Base-by-base conservation (phyloP, 2,888 invertebrate species). In the Hyposoter dolosus region DNA sequence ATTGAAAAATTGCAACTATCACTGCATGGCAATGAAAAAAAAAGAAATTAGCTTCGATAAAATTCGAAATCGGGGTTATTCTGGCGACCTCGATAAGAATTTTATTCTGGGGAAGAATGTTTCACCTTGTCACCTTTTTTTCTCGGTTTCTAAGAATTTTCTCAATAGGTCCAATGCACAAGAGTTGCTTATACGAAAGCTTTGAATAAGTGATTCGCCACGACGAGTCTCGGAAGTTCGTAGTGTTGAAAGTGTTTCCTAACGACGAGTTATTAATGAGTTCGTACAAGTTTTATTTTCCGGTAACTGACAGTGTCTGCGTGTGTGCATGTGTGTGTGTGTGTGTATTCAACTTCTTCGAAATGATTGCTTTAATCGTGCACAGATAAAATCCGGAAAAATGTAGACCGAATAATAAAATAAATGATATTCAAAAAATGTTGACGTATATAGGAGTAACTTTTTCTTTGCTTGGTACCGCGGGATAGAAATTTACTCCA, bases 181-280 rank as follows among this genome's bases (percentile, higher is more conserved):
- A 40, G 50, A 53, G 75, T 75, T 56, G 65, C 15, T n/a, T 23
- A 40, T n/a, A 53, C 23, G 15, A 68, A 68, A 53, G 15, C 19
- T 65, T 69, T 78, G 68, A 68, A 68, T 68, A 68, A 78, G 68
- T 78, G 53, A 78, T 78, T 47, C 32, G 53, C 32, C 40, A 53
- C 53, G 53, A 47, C 47, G 47, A 47, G 53, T 50, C 77, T 68
- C 40, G 23, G 28, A 53, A 78, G 66, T 78, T 68, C 35, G 56
- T 53, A 69, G 69, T 35, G 68, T 72, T 50, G n/a, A 71, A 60
- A 53, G 66, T 78, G 77, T 68, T 66, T 78, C 12, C 10, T 17
- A 43, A 17, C 40, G 23, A 53, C 53, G 23, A 68, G 53, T 68
- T 68, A 53, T 68, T 53, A 47, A 63, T 47, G 47, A 65, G 35